phyloP scores from a whole-genome alignment of 92 coral and sea anemone species.

The Bergia puertoricense region DNA sequence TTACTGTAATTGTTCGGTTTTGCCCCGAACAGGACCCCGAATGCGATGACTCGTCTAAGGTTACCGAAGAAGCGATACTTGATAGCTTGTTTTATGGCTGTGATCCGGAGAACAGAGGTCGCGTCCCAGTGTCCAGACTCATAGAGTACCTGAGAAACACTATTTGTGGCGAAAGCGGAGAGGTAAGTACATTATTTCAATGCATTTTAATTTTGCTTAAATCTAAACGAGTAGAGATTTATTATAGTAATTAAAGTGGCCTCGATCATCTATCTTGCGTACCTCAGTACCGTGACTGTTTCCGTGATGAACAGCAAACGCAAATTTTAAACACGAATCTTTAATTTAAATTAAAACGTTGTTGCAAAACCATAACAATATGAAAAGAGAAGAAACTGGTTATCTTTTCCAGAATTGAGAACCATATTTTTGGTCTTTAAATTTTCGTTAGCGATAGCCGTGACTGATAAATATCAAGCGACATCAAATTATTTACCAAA shows the following conservation, averaged over 20 bases:
- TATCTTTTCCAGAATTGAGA: background rate
- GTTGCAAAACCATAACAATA: too few species aligned
- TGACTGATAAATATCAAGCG: background rate
- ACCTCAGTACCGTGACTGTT: background rate
- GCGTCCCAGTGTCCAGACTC: constrained; percentile 85
- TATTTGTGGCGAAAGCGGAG: constrained; percentile 75
- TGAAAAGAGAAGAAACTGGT: too few species aligned
- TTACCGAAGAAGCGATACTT: constrained; percentile 83
- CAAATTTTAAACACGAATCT: background rate
- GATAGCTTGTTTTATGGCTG: constrained; percentile 90
- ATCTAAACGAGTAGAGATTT: background rate
- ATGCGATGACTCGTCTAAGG: constrained; percentile 63
- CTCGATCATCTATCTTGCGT: background rate
- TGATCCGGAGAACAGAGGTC: constrained; percentile 77
- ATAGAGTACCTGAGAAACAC: constrained; percentile 88
- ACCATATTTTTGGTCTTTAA: too few species aligned
- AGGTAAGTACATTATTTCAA: constrained; percentile 46
- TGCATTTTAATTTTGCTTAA: background rate
- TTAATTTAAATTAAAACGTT: too few species aligned
- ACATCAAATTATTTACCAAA: too few species aligned
- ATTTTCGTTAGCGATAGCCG: background rate
- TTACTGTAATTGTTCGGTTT: constrained; percentile 11
- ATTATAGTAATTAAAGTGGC: background rate
- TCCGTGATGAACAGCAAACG: background rate
- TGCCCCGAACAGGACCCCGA: constrained; percentile 47